Evolutionary conservation across 2,113 vertebrate species (phyloP), one percentile per base, ranked within the genome.

Genomic region (Anarrhichthys ocellatus): DNA sequence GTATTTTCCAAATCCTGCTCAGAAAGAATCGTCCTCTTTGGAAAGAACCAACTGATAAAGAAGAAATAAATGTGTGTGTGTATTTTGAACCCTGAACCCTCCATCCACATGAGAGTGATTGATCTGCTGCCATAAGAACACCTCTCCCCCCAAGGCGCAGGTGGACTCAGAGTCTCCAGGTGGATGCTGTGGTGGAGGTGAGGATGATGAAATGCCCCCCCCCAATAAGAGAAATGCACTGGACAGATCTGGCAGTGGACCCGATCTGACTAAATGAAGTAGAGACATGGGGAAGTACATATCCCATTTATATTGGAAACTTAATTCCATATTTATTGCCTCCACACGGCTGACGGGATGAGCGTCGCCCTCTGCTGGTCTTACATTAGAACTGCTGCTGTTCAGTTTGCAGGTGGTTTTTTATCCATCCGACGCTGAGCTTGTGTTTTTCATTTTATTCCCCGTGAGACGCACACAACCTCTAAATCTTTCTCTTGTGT

Each of bases 361-460:
- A 56, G 24, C 62, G 46, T 18, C 61, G 58, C 81, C 89, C 68
- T 73, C 89, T 83, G 64, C 62, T 83, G 87, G 72, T 34, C 6
- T 0, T 0, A 34, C 61, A 9, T 8, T 9, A n/a, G 6, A 50
- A 61, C 24, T 1, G 24, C 11, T 52, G 3, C 24, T 27, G 9
- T 17, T 61, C 24, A 50, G 14, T 67, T 64, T 1, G 5, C 81
- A 78, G 74, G 68, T 78, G 83, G 76, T 80, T 61, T 76, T 1
- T 10, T 40, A 50, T 40, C 38, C 24, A 62, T 34, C 58, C 22
- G 32, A 61, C 0, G 29, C 34, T 1, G 5, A 63, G 6, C 71
- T 34, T 27, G n/a, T 54, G 58, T 56, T 44, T 40, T 8, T 5
- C 34, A 29, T 38, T 10, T 56, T 70, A 67, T 20, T 58, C 73